Base-by-base conservation (phyloP, 2,888 invertebrate species). In the Drosophila acutilabella region DNA sequence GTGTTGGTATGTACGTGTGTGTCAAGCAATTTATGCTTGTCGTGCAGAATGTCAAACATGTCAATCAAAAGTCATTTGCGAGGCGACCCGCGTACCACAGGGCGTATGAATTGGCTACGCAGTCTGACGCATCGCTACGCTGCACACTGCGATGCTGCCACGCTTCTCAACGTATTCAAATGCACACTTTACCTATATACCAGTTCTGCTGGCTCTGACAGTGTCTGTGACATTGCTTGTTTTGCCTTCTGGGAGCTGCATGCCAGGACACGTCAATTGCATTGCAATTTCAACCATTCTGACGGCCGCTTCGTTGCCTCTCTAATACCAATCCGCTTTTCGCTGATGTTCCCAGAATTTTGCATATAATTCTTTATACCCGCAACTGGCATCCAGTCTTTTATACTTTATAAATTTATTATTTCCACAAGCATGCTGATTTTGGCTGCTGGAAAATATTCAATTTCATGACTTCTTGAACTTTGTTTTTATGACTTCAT, bases 31-130 rank as follows among this genome's bases (percentile, higher is more conserved):
- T 83, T 88, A 75, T 83, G 84, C 81, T 75, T 80, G 80, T 86
- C 86, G 83, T 73, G 81, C 87, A 75, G 76, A 81, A 85, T 86
- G 89, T 86, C 89, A 86, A 88, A 88, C 85, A 87, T 78, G 85
- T 86, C 85, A 86, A 88, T 86, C 85, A 86, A 86, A 88, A 79
- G 85, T 84, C 79, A 88, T 86, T 85, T 86, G 81, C 71, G 60
- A 71, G 59, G 54, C 68, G 58, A 58, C 36, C 50, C 61, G 74
- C 75, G 78, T 77, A 58, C 67, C 58, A 77, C 44, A 14, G 67
- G 77, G 77, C 71, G 77, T 54, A 78, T 78, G 74, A 78, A 65
- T 76, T 74, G 71, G 71, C 66, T 56, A 13, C 44, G 45, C 71
- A 48, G 36, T 41, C 40, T 53, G 45, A 42, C 57, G 47, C 51